These are phyloP conservation scores for Drosophila testacea DNA, from an alignment of 2,888 invertebrate species.

Conservation along the genomic window DNA sequence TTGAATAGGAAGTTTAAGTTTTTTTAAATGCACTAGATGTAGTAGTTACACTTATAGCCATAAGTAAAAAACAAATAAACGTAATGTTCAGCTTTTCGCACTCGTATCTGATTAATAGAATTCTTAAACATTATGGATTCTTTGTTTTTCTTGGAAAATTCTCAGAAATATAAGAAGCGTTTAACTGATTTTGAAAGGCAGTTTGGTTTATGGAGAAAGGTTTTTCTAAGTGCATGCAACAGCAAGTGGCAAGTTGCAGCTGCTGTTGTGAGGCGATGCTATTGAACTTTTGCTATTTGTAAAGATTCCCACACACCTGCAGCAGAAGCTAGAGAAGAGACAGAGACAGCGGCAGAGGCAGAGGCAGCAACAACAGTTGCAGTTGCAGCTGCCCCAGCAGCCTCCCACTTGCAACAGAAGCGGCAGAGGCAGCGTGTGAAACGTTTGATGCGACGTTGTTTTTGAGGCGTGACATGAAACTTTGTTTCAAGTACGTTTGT, in stretches of 20 bases:
- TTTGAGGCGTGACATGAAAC: conserved; percentile 77
- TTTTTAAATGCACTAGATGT: too few species aligned
- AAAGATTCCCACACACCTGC: conserved; percentile 81
- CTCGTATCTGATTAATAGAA: too few species aligned
- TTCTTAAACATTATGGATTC: too few species aligned
- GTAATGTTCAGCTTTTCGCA: too few species aligned
- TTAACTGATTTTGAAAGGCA: background rate
- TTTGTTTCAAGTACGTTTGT: conserved; percentile 74
- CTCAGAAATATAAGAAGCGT: background rate
- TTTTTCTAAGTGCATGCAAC: conserved; percentile 33
- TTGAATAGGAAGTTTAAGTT: too few species aligned
- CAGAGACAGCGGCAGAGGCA: conserved; percentile 16
- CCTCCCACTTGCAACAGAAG: conserved; percentile 46
- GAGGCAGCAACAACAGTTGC: conserved; percentile 10
- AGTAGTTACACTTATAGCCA: too few species aligned
- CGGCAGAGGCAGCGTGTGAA: conserved; percentile 73
- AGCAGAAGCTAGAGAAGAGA: background rate
- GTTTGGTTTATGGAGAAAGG: background rate
- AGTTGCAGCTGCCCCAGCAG: conserved; percentile 36
- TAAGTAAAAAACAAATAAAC: too few species aligned
- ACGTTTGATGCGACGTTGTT: conserved; percentile 45
- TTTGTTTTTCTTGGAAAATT: background rate
- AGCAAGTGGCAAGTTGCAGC: conserved; percentile 29
- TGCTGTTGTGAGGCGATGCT: conserved; percentile 53
- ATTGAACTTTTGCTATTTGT: conserved; percentile 80